Evolutionary conservation across 1,140 invertebrate species (phyloP), one percentile per base, ranked within the genome.

Genomic region (Zophobas morio): DNA sequence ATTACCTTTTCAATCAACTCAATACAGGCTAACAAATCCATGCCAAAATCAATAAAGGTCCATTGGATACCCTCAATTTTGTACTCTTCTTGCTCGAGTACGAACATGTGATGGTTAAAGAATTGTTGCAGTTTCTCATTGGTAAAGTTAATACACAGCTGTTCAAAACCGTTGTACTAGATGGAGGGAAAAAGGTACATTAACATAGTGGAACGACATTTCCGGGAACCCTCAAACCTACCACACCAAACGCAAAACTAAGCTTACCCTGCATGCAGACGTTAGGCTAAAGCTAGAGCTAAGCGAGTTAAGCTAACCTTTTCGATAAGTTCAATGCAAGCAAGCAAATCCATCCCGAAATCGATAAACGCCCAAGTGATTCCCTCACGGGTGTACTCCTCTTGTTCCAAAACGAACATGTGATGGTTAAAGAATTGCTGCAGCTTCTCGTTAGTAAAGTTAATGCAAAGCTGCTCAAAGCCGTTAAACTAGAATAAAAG

Each of bases 361-460:
- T 98, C 96, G 90, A 98, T 98, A 89, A 98, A 98, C 84, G 92
- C 91, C 96, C 96, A 98, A 83, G 94, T 90, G 88, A 98, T 98
- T 84, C 95, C 95, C 89, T 98, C 96, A 86, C 91, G 93, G 86
- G 95, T 96, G 90, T 98, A 99, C 86, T 98, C 97, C 90, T 97
- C 96, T 93, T 98, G 96, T 89, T 98, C 97, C 86, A 98, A 91
- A 79, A 98, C 96, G 89, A 98, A 98, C 96, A 98, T 98, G 92
- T 97, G 95, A 89, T 98, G 96, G 89, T 98, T 98, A 93, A 98
- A 98, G 91, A 98, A 98, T 90, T 98, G 96, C 90, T 98, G 96
- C 78, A 98, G 92, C 90, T 97, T 96, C 88, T 98, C 96, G 88
- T 98, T 98, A 88, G 96, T 98, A 89, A 98, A 98, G 92, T 99